Conservation (phyloP, 1,140 invertebrate genomes). For the Aphelenchoides fujianensis region DNA sequence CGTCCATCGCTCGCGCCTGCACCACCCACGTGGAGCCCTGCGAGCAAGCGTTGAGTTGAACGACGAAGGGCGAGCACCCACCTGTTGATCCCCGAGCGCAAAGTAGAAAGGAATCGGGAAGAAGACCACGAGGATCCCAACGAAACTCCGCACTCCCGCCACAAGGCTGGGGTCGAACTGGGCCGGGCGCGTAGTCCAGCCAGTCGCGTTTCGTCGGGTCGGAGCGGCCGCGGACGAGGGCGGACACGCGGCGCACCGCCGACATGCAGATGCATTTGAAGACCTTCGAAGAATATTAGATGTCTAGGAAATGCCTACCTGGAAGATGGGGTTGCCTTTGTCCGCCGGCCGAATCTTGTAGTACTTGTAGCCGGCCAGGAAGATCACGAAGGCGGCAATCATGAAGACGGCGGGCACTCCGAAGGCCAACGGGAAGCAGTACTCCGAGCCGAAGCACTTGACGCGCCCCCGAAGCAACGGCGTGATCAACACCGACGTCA, state of each 20-base stretch:
- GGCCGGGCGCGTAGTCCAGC: conserved; percentile 75
- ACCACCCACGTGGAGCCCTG: conserved; percentile 66
- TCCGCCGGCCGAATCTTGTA: conserved; percentile 57
- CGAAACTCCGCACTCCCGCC: conserved; percentile 63
- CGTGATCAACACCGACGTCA: conserved; percentile 64
- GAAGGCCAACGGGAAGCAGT: conserved; percentile 64
- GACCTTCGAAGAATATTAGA: no score
- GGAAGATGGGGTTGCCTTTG: conserved; percentile 56
- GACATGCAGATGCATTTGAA: background rate
- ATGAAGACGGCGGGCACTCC: conserved; percentile 64
- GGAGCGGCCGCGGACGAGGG: no score
- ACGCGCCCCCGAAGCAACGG: conserved; percentile 63
- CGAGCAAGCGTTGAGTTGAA: background rate
- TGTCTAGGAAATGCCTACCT: no score
- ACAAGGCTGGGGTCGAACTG: conserved; percentile 69
- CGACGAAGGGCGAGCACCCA: conserved; percentile 32
- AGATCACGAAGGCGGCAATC: conserved; percentile 62
- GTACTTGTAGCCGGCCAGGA: conserved; percentile 47
- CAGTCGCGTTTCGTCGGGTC: conserved; percentile 69
- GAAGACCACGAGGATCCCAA: conserved; percentile 65
- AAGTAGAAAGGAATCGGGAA: conserved; percentile 67
- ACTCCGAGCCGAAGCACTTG: conserved; percentile 61
- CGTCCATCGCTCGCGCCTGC: conserved; percentile 65
- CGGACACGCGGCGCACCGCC: background rate
- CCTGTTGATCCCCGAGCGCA: conserved; percentile 69